These are phyloP conservation scores for Drosophila funebris DNA, from an alignment of 1,140 invertebrate species.

Conservation along the genomic window DNA sequence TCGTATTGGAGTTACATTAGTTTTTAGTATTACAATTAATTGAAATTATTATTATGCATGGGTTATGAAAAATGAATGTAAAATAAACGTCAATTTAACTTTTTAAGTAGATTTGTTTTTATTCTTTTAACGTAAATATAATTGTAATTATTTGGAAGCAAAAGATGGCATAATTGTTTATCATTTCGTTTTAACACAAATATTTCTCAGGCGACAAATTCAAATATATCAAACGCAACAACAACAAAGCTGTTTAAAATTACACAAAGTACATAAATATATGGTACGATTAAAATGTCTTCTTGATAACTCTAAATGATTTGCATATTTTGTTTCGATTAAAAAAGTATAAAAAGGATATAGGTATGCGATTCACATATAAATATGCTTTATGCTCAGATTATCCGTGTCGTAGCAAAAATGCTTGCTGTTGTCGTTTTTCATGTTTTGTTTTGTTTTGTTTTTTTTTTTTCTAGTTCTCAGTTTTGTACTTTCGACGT, in stretches of 20 bases:
- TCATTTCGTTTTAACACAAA: slow-evolving; percentile 42
- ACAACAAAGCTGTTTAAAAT: slow-evolving; percentile 42
- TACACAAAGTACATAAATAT: slow-evolving; percentile 44
- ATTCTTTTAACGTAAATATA: slow-evolving; percentile 69
- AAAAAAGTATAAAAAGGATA: slow-evolving; percentile 45
- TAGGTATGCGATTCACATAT: slow-evolving; percentile 20
- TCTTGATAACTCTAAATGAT: slow-evolving; percentile 64
- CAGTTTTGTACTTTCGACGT: slow-evolving; percentile 70
- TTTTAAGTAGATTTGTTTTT: slow-evolving; percentile 66
- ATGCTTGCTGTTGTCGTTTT: slow-evolving; percentile 47
- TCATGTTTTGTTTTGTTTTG: background rate
- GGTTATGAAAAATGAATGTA: slow-evolving; percentile 17
- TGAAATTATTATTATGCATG: slow-evolving; percentile 10
- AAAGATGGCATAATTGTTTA: slow-evolving; percentile 73
- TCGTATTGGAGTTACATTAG: background rate
- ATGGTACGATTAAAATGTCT: slow-evolving; percentile 71
- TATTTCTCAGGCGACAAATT: slow-evolving; percentile 44
- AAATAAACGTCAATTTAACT: slow-evolving; percentile 74
- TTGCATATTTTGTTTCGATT: slow-evolving; percentile 46
- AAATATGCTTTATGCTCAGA: slow-evolving; percentile 41
- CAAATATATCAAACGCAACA: slow-evolving; percentile 53
- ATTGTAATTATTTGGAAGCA: slow-evolving; percentile 77
- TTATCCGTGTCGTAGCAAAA: slow-evolving; percentile 51
- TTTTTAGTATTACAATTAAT: slow-evolving; percentile 24
- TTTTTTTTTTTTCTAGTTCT: slow-evolving; percentile 43